Percentiles rank a stretch among this genome's conserved stretches.
These are phyloP conservation scores for Phortica variegata DNA, from an alignment of 1,140 invertebrate species.

Conservation along the genomic window DNA sequence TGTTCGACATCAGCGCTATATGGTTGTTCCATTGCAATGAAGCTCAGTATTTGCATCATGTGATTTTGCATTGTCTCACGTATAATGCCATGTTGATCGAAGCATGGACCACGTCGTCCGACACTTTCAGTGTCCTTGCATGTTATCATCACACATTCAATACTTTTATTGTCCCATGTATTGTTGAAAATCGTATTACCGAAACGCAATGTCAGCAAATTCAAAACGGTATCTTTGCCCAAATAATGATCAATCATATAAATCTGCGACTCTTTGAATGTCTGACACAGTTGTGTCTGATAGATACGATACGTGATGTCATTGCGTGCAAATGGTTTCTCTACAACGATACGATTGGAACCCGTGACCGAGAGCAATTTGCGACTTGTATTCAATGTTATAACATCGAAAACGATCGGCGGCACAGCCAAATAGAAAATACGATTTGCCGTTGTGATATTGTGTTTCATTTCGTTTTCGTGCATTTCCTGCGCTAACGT, in stretches of 20 bases:
- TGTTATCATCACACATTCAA: constrained; percentile 36
- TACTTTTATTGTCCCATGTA: constrained; percentile 29
- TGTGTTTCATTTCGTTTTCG: constrained; percentile 21
- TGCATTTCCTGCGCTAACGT: constrained; percentile 10
- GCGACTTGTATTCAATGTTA: constrained; percentile 22
- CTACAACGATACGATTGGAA: constrained; percentile 27
- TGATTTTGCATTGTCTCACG: constrained; percentile 37
- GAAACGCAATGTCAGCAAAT: constrained; percentile 29
- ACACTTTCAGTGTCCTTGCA: constrained; percentile 29
- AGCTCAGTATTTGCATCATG: constrained; percentile 32
- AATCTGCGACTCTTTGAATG: constrained; percentile 37
- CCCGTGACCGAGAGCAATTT: constrained; percentile 28
- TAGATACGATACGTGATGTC: constrained; percentile 23
- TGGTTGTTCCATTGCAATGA: constrained; percentile 37
- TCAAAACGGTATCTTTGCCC: constrained; percentile 28
- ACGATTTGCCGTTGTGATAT: constrained; percentile 22
- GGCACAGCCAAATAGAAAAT: constrained; percentile 37
- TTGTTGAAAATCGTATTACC: constrained; percentile 30
- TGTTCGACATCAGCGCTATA: constrained; percentile 27
- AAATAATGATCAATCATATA: constrained; percentile 37
- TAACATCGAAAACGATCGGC: constrained; percentile 22
- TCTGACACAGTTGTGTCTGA: constrained; percentile 28
- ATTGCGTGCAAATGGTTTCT: constrained; percentile 35
- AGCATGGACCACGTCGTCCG: constrained; percentile 22
- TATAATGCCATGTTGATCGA: constrained; percentile 35